Percentiles rank a stretch among this genome's conserved stretches.
Conservation (phyloP, 2,113 vertebrate species). For the Oreochromis tanganicae region DNA sequence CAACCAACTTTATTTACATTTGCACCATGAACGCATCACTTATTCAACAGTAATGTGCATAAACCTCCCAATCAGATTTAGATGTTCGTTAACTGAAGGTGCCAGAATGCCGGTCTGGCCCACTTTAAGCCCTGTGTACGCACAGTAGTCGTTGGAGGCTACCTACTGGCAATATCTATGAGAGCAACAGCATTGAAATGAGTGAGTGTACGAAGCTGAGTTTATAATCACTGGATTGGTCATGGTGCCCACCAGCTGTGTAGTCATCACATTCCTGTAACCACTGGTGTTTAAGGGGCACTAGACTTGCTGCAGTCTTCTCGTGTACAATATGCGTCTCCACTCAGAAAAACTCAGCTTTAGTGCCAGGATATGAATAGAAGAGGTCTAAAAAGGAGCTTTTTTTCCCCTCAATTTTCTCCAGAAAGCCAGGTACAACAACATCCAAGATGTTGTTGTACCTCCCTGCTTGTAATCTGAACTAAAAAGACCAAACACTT, state of each 20-base stretch:
- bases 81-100: neutral
- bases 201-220: neutral
- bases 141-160: neutral
- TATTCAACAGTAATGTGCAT: neutral
- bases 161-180: neutral
- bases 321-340: neutral
- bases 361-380: neutral
- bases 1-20: neutral
- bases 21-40: neutral
- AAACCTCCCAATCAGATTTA: neutral
- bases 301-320: neutral
- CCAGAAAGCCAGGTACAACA: fast-evolving
- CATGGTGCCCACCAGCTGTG: neutral
- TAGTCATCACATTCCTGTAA: neutral
- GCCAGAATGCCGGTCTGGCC: fast-evolving
- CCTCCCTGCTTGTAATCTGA: neutral
- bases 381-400: neutral
- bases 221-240: neutral
- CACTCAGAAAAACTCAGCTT: neutral
- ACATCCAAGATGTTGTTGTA: neutral
- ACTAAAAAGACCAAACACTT: neutral
- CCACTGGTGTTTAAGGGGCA: neutral
- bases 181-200: neutral
- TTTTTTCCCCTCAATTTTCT: neutral
- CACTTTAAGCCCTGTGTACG: neutral